phyloP scores from a whole-genome alignment of 2,797 vertebrate species.

The Sebastes cheni region DNA sequence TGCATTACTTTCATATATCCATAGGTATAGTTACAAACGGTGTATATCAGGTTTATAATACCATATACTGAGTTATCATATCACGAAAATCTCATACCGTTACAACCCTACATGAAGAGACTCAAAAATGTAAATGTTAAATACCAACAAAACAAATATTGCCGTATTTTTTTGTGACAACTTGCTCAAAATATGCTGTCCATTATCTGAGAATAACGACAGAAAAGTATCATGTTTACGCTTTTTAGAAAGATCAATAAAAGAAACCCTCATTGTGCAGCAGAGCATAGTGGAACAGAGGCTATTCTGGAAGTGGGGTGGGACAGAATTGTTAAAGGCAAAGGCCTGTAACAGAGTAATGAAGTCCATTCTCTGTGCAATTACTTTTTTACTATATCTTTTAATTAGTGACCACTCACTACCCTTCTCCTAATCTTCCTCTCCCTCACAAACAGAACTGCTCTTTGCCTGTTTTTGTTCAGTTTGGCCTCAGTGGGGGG shows the following conservation, averaged over 20 bases:
- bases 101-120: too few species aligned
- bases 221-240: neutral
- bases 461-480: conserved; percentile 10
- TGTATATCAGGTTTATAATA: too few species aligned
- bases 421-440: conserved; percentile 11
- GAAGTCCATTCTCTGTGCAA: conserved; percentile 27
- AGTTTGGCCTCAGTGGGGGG: conserved; percentile 53
- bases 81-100: too few species aligned
- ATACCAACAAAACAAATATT: neutral
- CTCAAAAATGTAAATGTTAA: neutral
- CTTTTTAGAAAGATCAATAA: neutral
- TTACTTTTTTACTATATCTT: conserved; percentile 55
- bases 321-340: conserved; percentile 43
- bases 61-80: too few species aligned
- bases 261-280: neutral
- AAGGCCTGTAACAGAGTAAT: conserved; percentile 46
- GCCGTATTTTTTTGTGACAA: neutral
- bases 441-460: conserved; percentile 22
- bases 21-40: too few species aligned
- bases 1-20: too few species aligned
- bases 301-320: conserved; percentile 2
- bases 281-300: neutral
- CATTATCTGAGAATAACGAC: neutral
- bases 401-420: conserved; percentile 62
- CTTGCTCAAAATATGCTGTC: neutral